Evolutionary conservation across 2,797 vertebrate genomes (phyloP).

Genomic region (Bradypodion pumilum): DNA sequence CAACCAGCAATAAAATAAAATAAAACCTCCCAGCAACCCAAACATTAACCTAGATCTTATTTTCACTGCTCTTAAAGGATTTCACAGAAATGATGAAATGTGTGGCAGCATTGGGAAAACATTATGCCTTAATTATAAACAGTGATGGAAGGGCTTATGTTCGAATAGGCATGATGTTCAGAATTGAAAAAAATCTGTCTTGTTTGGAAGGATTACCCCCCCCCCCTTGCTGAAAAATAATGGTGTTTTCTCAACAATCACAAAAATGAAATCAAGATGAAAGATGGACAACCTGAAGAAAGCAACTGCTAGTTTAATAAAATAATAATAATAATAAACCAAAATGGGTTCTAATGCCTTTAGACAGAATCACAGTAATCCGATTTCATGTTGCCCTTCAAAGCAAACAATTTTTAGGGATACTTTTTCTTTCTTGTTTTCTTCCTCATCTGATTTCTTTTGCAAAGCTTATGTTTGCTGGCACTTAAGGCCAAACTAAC

Average conservation of each 20-base stretch:
- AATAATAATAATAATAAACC: not conserved
- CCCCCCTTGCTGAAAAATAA: not conserved
- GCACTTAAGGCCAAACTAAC: not conserved
- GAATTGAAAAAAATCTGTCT: not conserved
- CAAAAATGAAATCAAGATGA: not conserved
- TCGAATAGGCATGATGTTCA: not conserved
- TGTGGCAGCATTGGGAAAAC: not conserved
- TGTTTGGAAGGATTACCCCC: too few species aligned
- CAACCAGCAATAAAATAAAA: not conserved
- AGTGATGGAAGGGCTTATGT: not conserved
- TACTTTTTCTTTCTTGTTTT: not conserved
- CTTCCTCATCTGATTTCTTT: not conserved
- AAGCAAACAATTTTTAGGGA: not conserved
- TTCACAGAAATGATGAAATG: slow-evolving; percentile 24
- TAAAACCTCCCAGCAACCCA: too few species aligned
- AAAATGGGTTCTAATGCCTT: not conserved
- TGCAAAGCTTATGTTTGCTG: not conserved
- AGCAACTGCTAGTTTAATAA: not conserved
- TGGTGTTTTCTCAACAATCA: not conserved
- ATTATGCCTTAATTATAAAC: not conserved
- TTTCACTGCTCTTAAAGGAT: not conserved
- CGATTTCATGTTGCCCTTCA: slow-evolving; percentile 17
- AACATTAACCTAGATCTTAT: not conserved
- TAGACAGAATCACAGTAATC: not conserved
- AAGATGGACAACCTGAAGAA: not conserved